phyloP scores from a whole-genome alignment of 1,140 invertebrate genomes.

The Brachionus paranguensis region DNA sequence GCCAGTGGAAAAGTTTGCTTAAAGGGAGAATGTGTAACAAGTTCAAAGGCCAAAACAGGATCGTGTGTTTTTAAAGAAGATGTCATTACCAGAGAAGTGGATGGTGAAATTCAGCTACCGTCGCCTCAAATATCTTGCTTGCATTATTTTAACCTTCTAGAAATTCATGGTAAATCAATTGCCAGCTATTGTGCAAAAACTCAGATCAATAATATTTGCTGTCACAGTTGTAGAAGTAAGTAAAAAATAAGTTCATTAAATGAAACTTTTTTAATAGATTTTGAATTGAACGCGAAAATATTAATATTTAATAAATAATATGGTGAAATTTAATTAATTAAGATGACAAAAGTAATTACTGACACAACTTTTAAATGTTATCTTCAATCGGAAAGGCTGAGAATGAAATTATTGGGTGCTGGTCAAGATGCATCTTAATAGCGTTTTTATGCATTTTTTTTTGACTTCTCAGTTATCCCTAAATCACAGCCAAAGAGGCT shows the following conservation, averaged over 20 bases:
- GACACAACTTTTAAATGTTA: no score
- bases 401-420: no score
- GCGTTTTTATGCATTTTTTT: no score
- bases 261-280: no score
- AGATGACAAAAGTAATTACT: no score
- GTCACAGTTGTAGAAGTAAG: constrained; percentile 29
- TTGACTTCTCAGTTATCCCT: no score
- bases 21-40: background rate
- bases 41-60: background rate
- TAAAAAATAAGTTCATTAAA: background rate
- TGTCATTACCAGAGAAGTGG: constrained; percentile 13
- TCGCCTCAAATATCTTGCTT: background rate
- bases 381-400: no score
- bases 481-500: no score
- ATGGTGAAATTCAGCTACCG: background rate
- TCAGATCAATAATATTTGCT: background rate
- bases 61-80: constrained; percentile 3
- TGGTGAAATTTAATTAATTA: no score
- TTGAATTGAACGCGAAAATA: no score
- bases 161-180: background rate
- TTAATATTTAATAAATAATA: no score
- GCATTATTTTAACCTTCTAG: background rate
- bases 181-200: background rate
- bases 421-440: no score
- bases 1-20: constrained; percentile 14